phyloP scores from a whole-genome alignment of 2,888 invertebrate species.

The Mongoloraphidia duomilia region DNA sequence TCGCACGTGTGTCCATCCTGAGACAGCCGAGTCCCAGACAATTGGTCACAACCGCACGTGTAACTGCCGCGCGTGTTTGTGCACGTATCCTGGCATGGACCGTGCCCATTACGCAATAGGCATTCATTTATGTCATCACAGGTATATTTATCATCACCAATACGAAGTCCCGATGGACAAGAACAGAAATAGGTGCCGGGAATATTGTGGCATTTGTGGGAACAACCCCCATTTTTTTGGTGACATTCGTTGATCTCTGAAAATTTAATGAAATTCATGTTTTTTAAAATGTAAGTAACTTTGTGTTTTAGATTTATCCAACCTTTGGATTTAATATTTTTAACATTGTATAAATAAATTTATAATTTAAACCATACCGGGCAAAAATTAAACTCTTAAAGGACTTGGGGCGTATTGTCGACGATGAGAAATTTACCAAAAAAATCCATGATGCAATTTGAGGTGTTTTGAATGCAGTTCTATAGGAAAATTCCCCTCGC shows the following conservation, averaged over 20 bases:
- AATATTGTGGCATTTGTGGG: slow-evolving; percentile 38
- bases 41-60: slow-evolving; percentile 38
- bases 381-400: too few relatives aligned
- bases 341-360: too few relatives aligned
- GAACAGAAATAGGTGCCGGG: slow-evolving; percentile 40
- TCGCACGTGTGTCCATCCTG: slow-evolving; percentile 41
- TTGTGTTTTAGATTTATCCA: not conserved
- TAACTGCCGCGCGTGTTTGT: slow-evolving; percentile 42
- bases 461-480: too few relatives aligned
- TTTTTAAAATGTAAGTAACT: not conserved
- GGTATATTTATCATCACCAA: slow-evolving; percentile 23
- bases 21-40: slow-evolving; percentile 41
- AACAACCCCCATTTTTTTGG: slow-evolving; percentile 37
- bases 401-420: too few relatives aligned
- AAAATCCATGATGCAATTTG: too few relatives aligned
- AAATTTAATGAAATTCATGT: not conserved
- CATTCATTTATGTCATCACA: slow-evolving; percentile 45
- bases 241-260: slow-evolving; percentile 43
- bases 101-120: slow-evolving; percentile 42
- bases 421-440: too few relatives aligned
- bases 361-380: too few relatives aligned
- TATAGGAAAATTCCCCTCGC: too few relatives aligned
- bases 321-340: not conserved
- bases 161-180: slow-evolving; percentile 35
- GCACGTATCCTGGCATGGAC: slow-evolving; percentile 49